Evolutionary conservation across 2,888 invertebrate species (phyloP).

Genomic region (Apamea epomidion): DNA sequence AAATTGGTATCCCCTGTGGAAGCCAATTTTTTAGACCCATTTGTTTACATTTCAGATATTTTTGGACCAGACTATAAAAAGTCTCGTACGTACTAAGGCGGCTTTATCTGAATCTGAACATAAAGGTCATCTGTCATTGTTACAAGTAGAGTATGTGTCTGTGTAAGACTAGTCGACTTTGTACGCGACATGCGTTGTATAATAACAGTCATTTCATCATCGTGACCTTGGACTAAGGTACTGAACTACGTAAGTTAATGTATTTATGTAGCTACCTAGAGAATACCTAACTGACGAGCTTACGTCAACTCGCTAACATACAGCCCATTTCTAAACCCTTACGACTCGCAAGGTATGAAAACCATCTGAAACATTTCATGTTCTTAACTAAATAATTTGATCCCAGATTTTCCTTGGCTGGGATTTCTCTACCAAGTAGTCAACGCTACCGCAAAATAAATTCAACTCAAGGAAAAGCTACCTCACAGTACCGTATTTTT

Average conservation of each 20-base stretch:
- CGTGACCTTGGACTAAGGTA: background rate
- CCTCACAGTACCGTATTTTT: slow-evolving; percentile 19
- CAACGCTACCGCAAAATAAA: slow-evolving; percentile 26
- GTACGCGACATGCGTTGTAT: background rate
- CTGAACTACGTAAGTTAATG: background rate
- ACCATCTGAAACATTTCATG: slow-evolving; percentile 36
- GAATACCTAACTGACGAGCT: slow-evolving; percentile 3
- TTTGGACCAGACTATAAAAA: background rate
- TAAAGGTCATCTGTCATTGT: background rate
- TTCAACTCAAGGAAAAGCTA: slow-evolving; percentile 23
- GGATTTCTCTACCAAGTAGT: slow-evolving; percentile 30
- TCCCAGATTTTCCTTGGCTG: slow-evolving; percentile 27
- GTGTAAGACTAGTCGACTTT: background rate
- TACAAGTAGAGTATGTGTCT: background rate
- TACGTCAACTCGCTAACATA: slow-evolving; percentile 9
- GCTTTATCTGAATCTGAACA: background rate
- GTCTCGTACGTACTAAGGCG: background rate
- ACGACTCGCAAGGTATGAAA: slow-evolving; percentile 26
- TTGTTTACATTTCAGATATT: background rate
- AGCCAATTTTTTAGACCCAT: background rate
- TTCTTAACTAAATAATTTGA: slow-evolving; percentile 42
- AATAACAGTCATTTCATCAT: background rate
- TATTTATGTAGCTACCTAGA: background rate
- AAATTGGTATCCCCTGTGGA: background rate
- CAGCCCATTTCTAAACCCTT: slow-evolving; percentile 30